These are phyloP conservation scores for Aphis gossypii DNA, from an alignment of 1,140 invertebrate species.

Conservation along the genomic window DNA sequence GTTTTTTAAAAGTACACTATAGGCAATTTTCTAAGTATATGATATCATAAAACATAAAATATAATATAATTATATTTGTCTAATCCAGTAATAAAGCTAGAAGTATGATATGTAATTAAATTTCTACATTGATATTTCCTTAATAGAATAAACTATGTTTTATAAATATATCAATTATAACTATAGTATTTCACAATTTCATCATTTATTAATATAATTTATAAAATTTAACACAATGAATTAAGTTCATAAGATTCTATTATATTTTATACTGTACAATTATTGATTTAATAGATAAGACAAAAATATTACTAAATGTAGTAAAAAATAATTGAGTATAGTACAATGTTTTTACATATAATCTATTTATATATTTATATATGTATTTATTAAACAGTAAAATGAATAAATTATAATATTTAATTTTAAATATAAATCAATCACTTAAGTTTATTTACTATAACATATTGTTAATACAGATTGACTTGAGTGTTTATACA, in stretches of 20 bases:
- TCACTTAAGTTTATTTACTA: too few species aligned
- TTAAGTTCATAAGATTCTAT: neutral
- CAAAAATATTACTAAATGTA: neutral
- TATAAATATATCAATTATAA: neutral
- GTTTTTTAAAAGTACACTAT: too few species aligned
- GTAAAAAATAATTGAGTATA: neutral
- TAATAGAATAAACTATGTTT: neutral
- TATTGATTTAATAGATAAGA: neutral
- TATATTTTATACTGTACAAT: neutral
- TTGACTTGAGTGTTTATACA: too few species aligned
- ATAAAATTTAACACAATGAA: too few species aligned
- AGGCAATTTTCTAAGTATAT: neutral
- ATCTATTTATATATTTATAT: too few species aligned
- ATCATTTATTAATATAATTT: neutral
- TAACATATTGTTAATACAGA: too few species aligned
- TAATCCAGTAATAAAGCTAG: too few species aligned
- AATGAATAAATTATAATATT: too few species aligned
- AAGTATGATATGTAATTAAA: neutral
- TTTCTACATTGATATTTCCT: neutral
- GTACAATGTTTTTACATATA: neutral
- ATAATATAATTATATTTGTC: neutral
- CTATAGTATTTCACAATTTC: neutral
- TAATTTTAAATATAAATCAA: too few species aligned
- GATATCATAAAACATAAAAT: neutral
- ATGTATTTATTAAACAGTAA: too few species aligned